These are phyloP conservation scores for Stigmatopora argus DNA, from an alignment of 2,113 vertebrate genomes.

Conservation along the genomic window DNA sequence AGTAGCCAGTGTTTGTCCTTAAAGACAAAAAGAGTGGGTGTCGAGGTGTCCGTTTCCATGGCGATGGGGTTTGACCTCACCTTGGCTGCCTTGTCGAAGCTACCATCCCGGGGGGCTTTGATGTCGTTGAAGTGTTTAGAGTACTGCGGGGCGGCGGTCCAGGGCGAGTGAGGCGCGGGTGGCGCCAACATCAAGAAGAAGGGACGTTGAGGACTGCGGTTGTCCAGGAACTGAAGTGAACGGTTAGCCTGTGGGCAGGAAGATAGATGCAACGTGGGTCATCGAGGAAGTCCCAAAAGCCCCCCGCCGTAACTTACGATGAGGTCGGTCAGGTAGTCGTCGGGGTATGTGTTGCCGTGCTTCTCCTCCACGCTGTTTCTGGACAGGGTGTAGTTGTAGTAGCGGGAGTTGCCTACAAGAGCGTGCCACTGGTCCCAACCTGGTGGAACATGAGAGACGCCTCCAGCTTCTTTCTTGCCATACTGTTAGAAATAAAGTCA, in stretches of 20 bases:
- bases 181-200: slow-evolving; percentile 76
- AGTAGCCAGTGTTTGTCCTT: slow-evolving; percentile 79
- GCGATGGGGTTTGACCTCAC: slow-evolving; percentile 20
- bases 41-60: neutral
- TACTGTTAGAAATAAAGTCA: slow-evolving; percentile 52
- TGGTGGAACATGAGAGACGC: slow-evolving; percentile 59
- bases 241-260: slow-evolving; percentile 55
- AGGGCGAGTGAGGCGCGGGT: slow-evolving; percentile 72
- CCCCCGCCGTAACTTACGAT: slow-evolving; percentile 54
- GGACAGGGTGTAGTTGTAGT: slow-evolving; percentile 77
- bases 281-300: neutral
- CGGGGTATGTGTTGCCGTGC: slow-evolving; percentile 64
- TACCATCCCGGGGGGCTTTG: slow-evolving; percentile 73
- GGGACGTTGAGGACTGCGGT: slow-evolving; percentile 56
- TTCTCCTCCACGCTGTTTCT: slow-evolving; percentile 69
- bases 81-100: slow-evolving; percentile 71
- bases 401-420: slow-evolving; percentile 74
- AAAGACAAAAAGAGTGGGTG: neutral
- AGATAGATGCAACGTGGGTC: neutral
- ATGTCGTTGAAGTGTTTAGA: slow-evolving; percentile 55
- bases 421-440: slow-evolving; percentile 77
- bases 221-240: slow-evolving; percentile 67
- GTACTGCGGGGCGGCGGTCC: slow-evolving; percentile 71
- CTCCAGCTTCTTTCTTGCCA: slow-evolving; percentile 58
- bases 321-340: slow-evolving; percentile 76